phyloP scores from a whole-genome alignment of 1,140 invertebrate species.

The Conopomorpha cramerella region DNA sequence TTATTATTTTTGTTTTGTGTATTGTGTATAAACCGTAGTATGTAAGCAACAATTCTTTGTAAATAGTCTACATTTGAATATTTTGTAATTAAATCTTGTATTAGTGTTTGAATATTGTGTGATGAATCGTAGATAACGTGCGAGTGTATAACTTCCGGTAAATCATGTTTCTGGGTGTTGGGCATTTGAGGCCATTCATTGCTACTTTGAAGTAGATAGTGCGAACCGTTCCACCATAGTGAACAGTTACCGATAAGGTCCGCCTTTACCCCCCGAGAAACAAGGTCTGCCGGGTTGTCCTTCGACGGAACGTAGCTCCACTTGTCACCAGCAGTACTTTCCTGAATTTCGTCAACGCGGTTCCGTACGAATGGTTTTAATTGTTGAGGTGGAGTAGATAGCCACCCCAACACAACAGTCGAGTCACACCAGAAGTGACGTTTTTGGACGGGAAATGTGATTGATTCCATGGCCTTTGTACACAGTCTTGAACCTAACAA shows the following conservation, averaged over 20 bases:
- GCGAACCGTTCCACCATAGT: slow-evolving; percentile 6
- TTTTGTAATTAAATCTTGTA: no score
- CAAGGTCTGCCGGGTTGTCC: neutral
- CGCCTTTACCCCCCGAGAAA: neutral
- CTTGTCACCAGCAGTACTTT: neutral
- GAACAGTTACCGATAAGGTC: slow-evolving; percentile 3
- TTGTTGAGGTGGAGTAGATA: neutral
- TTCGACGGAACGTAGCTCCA: neutral
- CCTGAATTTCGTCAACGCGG: neutral
- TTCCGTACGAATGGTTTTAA: neutral
- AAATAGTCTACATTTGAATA: no score
- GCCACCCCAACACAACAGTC: neutral
- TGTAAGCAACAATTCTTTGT: no score
- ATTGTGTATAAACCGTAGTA: no score
- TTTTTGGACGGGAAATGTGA: neutral
- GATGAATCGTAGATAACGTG: no score
- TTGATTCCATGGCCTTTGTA: neutral
- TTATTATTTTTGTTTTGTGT: no score
- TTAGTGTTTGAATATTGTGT: no score
- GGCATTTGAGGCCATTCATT: slow-evolving; percentile 5
- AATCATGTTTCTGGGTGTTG: slow-evolving; percentile 2
- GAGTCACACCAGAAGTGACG: neutral
- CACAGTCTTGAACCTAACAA: neutral
- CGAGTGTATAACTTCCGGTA: slow-evolving; percentile 1
- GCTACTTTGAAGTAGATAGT: slow-evolving; percentile 4